Base-by-base conservation (phyloP, 2,113 vertebrate species). In the Apteryx mantelli region DNA sequence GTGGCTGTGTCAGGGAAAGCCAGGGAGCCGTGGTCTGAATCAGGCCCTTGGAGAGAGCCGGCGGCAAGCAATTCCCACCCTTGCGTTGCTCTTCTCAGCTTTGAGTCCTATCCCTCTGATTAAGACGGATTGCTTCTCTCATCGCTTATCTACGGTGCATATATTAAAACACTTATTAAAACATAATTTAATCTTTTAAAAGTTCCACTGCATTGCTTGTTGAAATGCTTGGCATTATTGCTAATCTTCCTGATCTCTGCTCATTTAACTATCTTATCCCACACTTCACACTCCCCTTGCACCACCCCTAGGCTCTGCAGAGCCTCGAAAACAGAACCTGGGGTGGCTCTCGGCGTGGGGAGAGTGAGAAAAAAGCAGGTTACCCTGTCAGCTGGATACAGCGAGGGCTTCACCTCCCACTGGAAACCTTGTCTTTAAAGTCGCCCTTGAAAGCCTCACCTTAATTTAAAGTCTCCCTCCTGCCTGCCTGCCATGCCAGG, bases 51-150 rank as follows among this genome's bases (percentile, higher is more conserved):
- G 6, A 13, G 6, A 5, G 38, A 55, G 14, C 42, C 55, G 53
- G 69, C 1, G 0, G 12, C 60, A 36, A 52, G 55, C 4, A 2
- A 1, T 0, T 25, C 28, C 42, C 42, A 2, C 3, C 40, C 69
- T 38, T 0, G 0, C 11, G 17, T 19, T 53, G 21, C 36, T 73
- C 20, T 78, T 21, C 52, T 50, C 53, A 42, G 24, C n/a, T 5
- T 21, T 10, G 7, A 36, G 55, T 46, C 40, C 66, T 7, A 38
- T n/a, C 26, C 71, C 13, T 42, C 15, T 1, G 13, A 15, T 63
- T 26, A 50, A 63, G 80, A 81, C 3, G 55, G 82, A 42, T 88
- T 22, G 1, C 82, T 79, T 50, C 36, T 73, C 69, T 71, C 65
- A 5, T 53, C 9, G 7, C 77, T 91, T 68, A n/a, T 63, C 71